Base-by-base conservation (phyloP, 2,113 vertebrate species). In the Ciconia boyciana region DNA sequence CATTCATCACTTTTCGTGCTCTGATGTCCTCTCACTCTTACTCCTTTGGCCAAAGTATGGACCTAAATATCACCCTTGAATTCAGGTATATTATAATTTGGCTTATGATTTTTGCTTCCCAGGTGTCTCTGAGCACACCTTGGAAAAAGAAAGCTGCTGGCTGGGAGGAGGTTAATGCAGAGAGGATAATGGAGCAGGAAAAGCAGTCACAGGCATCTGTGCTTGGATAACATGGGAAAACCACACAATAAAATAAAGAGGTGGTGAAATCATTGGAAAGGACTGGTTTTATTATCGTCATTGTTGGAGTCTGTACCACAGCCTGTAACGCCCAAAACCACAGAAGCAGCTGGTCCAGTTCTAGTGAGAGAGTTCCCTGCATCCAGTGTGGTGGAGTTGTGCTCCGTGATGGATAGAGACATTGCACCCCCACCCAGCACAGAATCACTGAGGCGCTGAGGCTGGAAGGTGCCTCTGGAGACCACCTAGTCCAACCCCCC, bases 181-280 rank as follows among this genome's bases (percentile, higher is more conserved):
- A 20, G n/a, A 69, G 9, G 14, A 43, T 19, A 72, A 41, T 55
- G 49, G 25, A 87, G 49, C 57, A 81, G 76, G 55, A 72, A 95
- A 87, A 80, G 46, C 39, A 83, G 81, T 83, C 86, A 39, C 19
- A 68, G 72, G 20, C 76, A 81, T 89, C 55, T 93, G 48, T 76
- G 44, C 61, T 93, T 64, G 52, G 64, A 92, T 89, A 92, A 77
- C 58, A 89, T 55, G 76, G 54, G 71, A 78, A 94, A 94, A 92
- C 69, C 91, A 95, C 83, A 68, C 76, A 83, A 78, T 84, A 78
- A 93, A 94, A 90, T 51, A 62, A 80, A 86, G 86, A 89, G 68
- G 68, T 83, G 80, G 83, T 81, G 80, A 94, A 94, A 94, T 94
- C 17, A 54, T 91, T 81, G 89, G 80, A 92, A 94, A 91, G 18